Evolutionary conservation across 2,797 vertebrate genomes (phyloP).

Genomic region (Myotis daubentonii): DNA sequence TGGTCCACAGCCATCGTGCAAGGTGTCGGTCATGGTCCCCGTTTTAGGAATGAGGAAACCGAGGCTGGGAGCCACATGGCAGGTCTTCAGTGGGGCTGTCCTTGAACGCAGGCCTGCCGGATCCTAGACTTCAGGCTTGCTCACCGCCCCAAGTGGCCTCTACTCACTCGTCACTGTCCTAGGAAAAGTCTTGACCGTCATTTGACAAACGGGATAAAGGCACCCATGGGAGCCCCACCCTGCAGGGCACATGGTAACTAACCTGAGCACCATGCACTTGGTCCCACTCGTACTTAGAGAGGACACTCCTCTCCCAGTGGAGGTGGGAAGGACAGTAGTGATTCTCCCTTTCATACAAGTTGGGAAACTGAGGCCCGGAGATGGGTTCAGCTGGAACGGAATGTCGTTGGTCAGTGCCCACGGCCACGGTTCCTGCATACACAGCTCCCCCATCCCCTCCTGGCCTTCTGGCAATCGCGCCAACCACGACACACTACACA

Average conservation of each 20-base stretch:
- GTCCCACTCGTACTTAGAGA: not conserved
- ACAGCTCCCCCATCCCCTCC: not conserved
- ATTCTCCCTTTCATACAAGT: not conserved
- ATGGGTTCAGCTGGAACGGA: not conserved
- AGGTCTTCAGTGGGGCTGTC: not conserved
- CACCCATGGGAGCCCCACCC: not conserved
- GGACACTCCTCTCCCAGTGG: fast-evolving
- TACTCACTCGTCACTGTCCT: not conserved
- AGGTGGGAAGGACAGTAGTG: not conserved
- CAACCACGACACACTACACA: not conserved
- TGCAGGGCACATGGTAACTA: fast-evolving
- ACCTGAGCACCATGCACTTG: fast-evolving
- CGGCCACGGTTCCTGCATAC: not conserved
- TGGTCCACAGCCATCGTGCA: fast-evolving
- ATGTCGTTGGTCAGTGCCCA: fast-evolving
- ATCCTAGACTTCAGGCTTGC: not conserved
- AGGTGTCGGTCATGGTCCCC: fast-evolving
- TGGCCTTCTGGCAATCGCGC: not conserved
- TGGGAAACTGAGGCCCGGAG: not conserved
- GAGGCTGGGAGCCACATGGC: not conserved
- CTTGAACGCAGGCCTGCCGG: fast-evolving
- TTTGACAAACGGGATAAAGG: fast-evolving
- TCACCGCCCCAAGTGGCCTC: fast-evolving
- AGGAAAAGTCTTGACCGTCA: not conserved
- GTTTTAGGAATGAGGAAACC: not conserved